Percentiles rank a stretch among this genome's conserved stretches.
phyloP scores from a whole-genome alignment of 2,888 invertebrate genomes.

The Margaritifera margaritifera region DNA sequence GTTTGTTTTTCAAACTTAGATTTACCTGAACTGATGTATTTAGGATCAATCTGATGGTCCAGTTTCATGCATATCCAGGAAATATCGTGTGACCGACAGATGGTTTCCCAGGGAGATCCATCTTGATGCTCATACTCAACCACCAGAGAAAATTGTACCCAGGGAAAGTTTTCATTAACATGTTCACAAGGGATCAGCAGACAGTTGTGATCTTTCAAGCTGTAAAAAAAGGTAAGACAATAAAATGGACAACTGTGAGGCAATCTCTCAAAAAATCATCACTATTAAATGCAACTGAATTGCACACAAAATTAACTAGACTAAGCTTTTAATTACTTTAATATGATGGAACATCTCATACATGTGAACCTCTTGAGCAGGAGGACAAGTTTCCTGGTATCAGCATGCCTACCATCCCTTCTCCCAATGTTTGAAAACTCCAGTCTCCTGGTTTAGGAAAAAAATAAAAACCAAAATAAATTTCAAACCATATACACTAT shows the following conservation, averaged over 20 bases:
- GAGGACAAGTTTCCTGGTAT: no score
- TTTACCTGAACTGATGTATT: no score
- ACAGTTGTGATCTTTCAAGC: slow-evolving; percentile 46
- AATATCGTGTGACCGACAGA: slow-evolving; percentile 44
- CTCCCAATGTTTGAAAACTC: no score
- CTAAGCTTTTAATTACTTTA: background rate
- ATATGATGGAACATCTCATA: no score
- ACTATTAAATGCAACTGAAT: no score
- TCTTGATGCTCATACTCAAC: slow-evolving; percentile 51
- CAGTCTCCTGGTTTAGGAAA: no score
- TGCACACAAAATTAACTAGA: background rate
- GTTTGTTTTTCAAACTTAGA: no score
- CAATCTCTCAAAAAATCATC: background rate
- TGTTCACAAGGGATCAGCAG: slow-evolving; percentile 27
- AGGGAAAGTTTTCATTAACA: slow-evolving; percentile 43
- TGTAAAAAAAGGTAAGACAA: slow-evolving; percentile 16
- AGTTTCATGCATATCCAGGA: slow-evolving; percentile 31
- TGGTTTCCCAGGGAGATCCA: slow-evolving; percentile 22
- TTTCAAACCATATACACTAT: no score
- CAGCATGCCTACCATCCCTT: no score
- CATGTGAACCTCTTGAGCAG: no score
- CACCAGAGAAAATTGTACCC: slow-evolving; percentile 55
- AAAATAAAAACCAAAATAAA: no score
- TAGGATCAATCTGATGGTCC: background rate
- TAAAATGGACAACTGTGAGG: background rate